A percentile compares a stretch with the other conserved stretches of the same genome.
Conservation (phyloP, 2,888 invertebrate genomes). For the Phengaris alcon region DNA sequence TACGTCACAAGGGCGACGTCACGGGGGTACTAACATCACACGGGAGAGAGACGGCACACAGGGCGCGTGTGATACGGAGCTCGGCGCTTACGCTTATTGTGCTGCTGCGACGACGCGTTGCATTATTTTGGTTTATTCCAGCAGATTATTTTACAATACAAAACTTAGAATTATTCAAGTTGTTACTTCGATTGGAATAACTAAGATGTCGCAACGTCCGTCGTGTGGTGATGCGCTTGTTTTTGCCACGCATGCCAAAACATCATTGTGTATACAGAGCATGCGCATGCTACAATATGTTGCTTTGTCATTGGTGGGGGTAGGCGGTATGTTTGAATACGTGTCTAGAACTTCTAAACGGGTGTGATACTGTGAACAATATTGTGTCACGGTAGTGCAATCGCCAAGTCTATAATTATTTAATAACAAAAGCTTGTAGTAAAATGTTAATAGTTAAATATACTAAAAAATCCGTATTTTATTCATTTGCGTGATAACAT, state of each 20-base stretch:
- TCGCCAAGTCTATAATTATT: no score
- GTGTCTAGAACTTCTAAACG: no score
- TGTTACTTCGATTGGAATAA: background rate
- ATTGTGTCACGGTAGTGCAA: no score
- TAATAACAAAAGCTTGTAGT: no score
- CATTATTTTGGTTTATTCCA: background rate
- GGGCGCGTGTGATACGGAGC: background rate
- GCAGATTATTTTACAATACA: no score
- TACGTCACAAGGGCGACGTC: background rate
- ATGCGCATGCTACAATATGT: background rate
- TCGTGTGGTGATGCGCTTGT: background rate
- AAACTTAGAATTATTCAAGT: no score
- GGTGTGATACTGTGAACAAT: no score
- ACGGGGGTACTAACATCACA: background rate
- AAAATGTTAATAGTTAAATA: no score
- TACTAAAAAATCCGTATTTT: no score
- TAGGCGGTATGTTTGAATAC: no score
- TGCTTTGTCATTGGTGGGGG: no score
- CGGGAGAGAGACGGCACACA: background rate
- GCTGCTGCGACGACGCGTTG: background rate
- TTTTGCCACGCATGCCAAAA: background rate
- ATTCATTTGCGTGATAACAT: background rate
- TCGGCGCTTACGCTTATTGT: constrained; percentile 25
- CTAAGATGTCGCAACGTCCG: background rate
- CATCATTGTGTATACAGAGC: background rate